Percentiles rank a stretch among this genome's conserved stretches.
Conservation (phyloP, 1,140 invertebrate genomes). For the Drosophila virilis region DNA sequence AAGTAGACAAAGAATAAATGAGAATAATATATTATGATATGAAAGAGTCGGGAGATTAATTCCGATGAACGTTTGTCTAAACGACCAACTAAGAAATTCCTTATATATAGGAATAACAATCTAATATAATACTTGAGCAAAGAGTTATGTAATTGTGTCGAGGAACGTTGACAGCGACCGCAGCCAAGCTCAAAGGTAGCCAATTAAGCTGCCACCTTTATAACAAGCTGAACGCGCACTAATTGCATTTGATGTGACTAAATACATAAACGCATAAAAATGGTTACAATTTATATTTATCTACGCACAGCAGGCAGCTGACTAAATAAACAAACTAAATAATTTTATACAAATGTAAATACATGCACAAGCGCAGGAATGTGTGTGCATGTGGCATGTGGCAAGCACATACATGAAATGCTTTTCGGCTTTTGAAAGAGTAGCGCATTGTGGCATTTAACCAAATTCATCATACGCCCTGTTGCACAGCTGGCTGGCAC, state of each 20-base stretch:
- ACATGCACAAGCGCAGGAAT: slow-evolving; percentile 2
- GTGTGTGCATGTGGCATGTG: background rate
- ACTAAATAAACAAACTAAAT: slow-evolving; percentile 37
- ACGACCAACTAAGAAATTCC: too few species aligned
- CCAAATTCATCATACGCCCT: slow-evolving; percentile 65
- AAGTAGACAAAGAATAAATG: background rate
- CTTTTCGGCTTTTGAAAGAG: slow-evolving; percentile 37
- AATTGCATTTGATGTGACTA: slow-evolving; percentile 55
- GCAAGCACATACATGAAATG: slow-evolving; percentile 8
- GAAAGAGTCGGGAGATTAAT: too few species aligned
- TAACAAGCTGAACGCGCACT: slow-evolving; percentile 17
- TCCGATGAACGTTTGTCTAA: too few species aligned
- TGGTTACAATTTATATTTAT: slow-evolving; percentile 51
- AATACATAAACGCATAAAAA: slow-evolving; percentile 37
- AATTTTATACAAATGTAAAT: slow-evolving; percentile 3
- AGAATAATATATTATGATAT: too few species aligned
- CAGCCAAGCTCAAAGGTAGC: background rate
- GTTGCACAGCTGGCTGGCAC: slow-evolving; percentile 40
- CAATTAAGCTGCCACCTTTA: slow-evolving; percentile 35
- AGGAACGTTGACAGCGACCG: background rate
- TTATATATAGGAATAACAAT: too few species aligned
- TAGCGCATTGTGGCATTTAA: slow-evolving; percentile 50
- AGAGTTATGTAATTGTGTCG: background rate
- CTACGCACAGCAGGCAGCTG: slow-evolving; percentile 39
- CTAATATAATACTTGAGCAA: too few species aligned